Evolutionary conservation across 2,888 invertebrate species (phyloP), one percentile per base, ranked within the genome.

Genomic region (Agrotis segetum): DNA sequence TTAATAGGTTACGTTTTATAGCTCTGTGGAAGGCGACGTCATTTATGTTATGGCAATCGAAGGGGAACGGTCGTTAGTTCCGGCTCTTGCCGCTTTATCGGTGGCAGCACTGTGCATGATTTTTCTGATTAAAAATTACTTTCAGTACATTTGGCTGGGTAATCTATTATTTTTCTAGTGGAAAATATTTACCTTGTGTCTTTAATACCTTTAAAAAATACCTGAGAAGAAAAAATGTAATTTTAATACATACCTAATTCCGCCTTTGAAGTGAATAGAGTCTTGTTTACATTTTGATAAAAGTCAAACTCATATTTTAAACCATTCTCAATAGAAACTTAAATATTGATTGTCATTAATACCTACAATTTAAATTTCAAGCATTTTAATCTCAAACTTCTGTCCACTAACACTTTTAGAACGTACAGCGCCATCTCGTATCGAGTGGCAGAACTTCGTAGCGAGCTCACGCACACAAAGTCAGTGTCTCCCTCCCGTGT

Each of bases 371-470:
- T 17, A 1, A 24, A n/a, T 14, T 24, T 29, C 11, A 11, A 46
- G 0, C 17, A 66, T 24, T 17, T 46, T 17, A 19, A 24, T 21
- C 21, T 53, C 9, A 14, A 16, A 24, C 5, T 55, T 29, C 34
- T 7, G 60, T 7, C 11, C 62, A 5, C 55, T 61, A 24, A 49
- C 16, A 29, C 7, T 7, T 34, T 47, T 50, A 14, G 52, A 49
- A 14, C 64, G 24, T n/a, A 74, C 82, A 93, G 82, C 92, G 95
- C 95, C 95, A 95, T 93, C 95, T 94, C 75, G 88, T 90, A 88
- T 88, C 88, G 94, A 94, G 92, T 93, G 90, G 95, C 92, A 52
- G 89, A 88, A 95, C 93, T 91, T 83, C 58, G 67, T 80, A 64
- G 77, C 67, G 5, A 71, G 34, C 58, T 65, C 65, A 84, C 86